These are phyloP conservation scores for Chrysocyon brachyurus DNA, from an alignment of 2,797 vertebrate genomes.

Conservation along the genomic window DNA sequence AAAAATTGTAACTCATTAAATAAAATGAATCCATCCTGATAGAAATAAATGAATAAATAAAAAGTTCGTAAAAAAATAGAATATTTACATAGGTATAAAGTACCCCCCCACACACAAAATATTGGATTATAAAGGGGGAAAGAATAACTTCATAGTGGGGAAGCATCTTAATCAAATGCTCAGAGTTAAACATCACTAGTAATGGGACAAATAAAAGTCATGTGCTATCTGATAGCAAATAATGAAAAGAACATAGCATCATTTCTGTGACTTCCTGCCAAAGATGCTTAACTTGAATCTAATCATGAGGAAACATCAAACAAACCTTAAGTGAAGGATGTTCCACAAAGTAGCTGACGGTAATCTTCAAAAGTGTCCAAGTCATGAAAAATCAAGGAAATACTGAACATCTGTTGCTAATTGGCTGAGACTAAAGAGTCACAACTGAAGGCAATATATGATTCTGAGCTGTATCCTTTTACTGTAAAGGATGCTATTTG, in stretches of 20 bases:
- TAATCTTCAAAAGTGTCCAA: neutral
- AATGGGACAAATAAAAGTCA: neutral
- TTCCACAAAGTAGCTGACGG: neutral
- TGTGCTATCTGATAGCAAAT: neutral
- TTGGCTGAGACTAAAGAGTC: neutral
- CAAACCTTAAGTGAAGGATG: neutral
- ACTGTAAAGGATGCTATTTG: neutral
- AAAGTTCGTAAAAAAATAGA: neutral
- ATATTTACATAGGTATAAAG: constrained; percentile 15
- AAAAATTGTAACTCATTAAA: neutral
- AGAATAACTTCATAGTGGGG: neutral
- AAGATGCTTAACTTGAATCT: neutral
- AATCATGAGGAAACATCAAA: neutral
- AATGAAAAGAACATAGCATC: neutral
- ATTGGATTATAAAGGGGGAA: neutral
- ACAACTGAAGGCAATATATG: neutral
- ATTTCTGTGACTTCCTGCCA: neutral
- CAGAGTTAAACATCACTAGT: neutral
- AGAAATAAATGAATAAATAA: neutral
- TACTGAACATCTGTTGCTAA: neutral
- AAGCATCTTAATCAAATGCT: neutral
- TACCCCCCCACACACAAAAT: neutral
- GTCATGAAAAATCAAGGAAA: neutral
- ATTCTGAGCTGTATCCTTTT: neutral
- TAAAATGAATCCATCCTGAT: neutral